Base-by-base conservation (phyloP, 2,888 invertebrate species). In the Thera obeliscata region DNA sequence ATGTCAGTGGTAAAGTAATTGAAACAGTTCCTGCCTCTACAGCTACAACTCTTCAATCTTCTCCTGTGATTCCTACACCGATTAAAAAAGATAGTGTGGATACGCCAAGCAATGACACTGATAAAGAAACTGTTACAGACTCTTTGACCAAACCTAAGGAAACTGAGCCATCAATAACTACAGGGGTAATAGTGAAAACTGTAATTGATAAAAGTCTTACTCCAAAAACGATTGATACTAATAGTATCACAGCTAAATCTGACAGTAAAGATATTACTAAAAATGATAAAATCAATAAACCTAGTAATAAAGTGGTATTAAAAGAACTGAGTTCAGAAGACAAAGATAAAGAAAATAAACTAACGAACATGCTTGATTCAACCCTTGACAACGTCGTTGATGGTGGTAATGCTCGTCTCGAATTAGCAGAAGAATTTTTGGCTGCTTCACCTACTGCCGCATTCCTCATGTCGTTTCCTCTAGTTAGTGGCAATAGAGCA, bases 381-480 rank as follows among this genome's bases (percentile, higher is more conserved):
- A 72, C 88, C 36, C 78, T 93, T 70, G 93, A 93, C 71, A 87
- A 84, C 75, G 84, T 83, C 61, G 91, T 89, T 1, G 92, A 93
- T 73, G 94, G 92, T 56, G 95, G 95, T 22, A 94, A 95, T 75
- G 94, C 94, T 58, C 89, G 94, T 41, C 89, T 95, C 74, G 95
- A 95, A 81, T 86, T 95, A 74, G 95, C 93, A 2, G 93, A 93
- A 81, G 93, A 93, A 70, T 90, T 93, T 78, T 77, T 93, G 73
- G 94, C 94, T 63, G 92, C 94, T 61, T 96, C 96, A 2, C 96
- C 97, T 4, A 96, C 96, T 2, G 97, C 96, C 11, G 97, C 97
- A 1, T 96, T 96, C 81, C 88, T 97, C 9, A 94, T 96, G 90
- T 96, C 96, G 2, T 97, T 96, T 79, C 97, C 97, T 0, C 85